These are phyloP conservation scores for Cichlasoma orientale DNA, from an alignment of 2,797 vertebrate species.

Conservation along the genomic window DNA sequence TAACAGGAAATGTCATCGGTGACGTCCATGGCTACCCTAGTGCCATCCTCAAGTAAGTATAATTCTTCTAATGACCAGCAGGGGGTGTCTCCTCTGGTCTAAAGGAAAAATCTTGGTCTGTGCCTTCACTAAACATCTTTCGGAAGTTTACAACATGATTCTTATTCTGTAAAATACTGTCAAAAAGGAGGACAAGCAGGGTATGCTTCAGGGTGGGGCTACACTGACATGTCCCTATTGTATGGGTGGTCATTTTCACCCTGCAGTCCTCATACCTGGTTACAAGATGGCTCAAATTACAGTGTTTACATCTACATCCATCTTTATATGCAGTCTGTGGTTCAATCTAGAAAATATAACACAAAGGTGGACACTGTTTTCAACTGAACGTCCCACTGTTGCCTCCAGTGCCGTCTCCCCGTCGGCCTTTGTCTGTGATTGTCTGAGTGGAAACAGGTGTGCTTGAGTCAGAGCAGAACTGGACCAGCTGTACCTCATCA, in stretches of 20 bases:
- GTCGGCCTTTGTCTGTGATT: background rate
- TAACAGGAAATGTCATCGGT: background rate
- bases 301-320: background rate
- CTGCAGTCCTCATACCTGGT: background rate
- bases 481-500: background rate
- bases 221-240: background rate
- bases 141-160: background rate
- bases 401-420: background rate
- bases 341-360: background rate
- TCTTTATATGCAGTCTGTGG: background rate
- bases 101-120: too few species aligned
- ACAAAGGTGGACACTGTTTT: background rate
- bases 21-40: too few species aligned
- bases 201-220: background rate
- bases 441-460: constrained; percentile 1
- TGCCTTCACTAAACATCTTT: background rate
- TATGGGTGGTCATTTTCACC: background rate
- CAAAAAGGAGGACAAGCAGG: too few species aligned
- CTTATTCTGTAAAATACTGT: background rate
- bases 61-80: background rate
- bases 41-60: background rate
- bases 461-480: background rate
- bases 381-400: background rate
- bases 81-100: background rate
- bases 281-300: background rate